A percentile compares a stretch with the other conserved stretches of the same genome.
phyloP scores from a whole-genome alignment of 2,888 invertebrate genomes.

The Noctua fimbriata region DNA sequence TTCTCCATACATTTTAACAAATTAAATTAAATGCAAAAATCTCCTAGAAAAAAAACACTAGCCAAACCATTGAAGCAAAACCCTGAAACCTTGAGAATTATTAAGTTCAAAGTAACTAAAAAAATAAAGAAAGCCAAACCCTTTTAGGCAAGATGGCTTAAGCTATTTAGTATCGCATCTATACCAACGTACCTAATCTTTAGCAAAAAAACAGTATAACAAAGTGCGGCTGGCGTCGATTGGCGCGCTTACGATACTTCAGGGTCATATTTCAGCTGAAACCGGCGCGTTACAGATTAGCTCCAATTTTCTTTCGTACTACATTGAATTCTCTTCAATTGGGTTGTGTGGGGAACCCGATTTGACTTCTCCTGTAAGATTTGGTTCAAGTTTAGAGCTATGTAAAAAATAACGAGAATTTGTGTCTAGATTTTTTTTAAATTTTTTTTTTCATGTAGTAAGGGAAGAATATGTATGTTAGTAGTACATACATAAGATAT shows the following conservation, averaged over 20 bases:
- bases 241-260: slow-evolving; percentile 79
- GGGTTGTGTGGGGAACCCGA: slow-evolving; percentile 42
- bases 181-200: slow-evolving; percentile 68
- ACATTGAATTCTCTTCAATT: slow-evolving; percentile 78
- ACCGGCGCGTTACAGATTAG: slow-evolving; percentile 85
- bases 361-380: slow-evolving; percentile 32
- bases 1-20: background rate
- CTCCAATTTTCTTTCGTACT: slow-evolving; percentile 80
- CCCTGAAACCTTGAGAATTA: background rate
- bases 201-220: slow-evolving; percentile 72
- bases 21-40: background rate
- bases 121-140: background rate
- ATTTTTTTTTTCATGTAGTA: background rate
- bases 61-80: background rate
- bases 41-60: background rate
- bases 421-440: background rate
- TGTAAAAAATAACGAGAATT: background rate
- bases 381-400: slow-evolving; percentile 1
- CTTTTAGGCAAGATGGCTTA: slow-evolving; percentile 2
- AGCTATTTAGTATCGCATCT: slow-evolving; percentile 20
- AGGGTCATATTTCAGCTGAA: slow-evolving; percentile 82
- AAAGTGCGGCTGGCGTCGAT: slow-evolving; percentile 78
- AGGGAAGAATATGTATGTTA: background rate
- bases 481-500: background rate
- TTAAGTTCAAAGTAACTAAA: background rate